Conservation (phyloP, 2,113 vertebrate genomes). For the Salvelinus fontinalis region DNA sequence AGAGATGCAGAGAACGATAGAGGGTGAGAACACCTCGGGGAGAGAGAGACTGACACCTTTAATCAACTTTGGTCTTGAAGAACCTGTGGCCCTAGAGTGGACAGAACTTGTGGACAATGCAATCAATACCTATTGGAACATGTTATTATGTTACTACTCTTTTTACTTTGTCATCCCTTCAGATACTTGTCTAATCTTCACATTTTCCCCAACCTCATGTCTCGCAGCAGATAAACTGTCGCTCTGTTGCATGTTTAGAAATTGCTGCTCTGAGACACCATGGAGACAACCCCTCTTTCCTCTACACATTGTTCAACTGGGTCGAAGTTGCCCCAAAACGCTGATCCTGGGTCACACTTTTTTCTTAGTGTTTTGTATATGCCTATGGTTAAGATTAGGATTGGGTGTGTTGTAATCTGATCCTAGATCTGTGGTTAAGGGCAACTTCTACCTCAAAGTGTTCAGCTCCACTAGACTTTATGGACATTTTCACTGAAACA, state of each 20-base stretch:
- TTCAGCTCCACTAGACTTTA: conserved; percentile 14
- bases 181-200: conserved; percentile 19
- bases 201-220: conserved; percentile 4
- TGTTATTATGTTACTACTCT: conserved; percentile 25
- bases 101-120: conserved; percentile 50
- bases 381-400: not conserved
- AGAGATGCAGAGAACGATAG: conserved; percentile 19
- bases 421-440: conserved; percentile 7
- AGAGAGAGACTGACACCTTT: conserved; percentile 41
- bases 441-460: conserved; percentile 22
- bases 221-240: conserved; percentile 18
- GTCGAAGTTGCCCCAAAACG: conserved; percentile 21
- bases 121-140: conserved; percentile 34
- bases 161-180: conserved; percentile 29
- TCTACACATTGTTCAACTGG: conserved; percentile 15
- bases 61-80: conserved; percentile 43
- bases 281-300: not conserved
- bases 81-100: conserved; percentile 36
- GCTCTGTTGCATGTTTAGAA: conserved; percentile 32
- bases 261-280: not conserved
- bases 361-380: not conserved
- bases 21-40: conserved; percentile 21
- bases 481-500: conserved; percentile 25
- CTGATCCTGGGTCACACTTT: conserved; percentile 25
- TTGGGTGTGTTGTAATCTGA: conserved; percentile 12